Conservation (phyloP, 2,888 invertebrate species). For the Bombyx huttoni region DNA sequence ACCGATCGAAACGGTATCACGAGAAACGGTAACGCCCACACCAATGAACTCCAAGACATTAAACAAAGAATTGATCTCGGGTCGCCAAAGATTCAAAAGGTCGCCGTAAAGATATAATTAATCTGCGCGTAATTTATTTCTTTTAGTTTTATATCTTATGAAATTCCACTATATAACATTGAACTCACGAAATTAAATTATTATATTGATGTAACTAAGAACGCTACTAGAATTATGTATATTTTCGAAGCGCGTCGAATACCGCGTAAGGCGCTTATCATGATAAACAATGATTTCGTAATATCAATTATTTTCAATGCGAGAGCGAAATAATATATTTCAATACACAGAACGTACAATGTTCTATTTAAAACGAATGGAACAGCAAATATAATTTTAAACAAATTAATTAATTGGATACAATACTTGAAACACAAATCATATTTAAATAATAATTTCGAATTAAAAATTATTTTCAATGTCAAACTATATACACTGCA, state of each 20-base stretch:
- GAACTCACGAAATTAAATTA: slow-evolving; percentile 28
- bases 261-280: neutral
- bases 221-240: neutral
- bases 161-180: slow-evolving; percentile 53
- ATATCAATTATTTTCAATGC: no score
- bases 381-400: no score
- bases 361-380: no score
- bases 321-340: no score
- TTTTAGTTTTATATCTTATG: slow-evolving; percentile 38
- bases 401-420: no score
- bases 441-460: no score
- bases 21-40: slow-evolving; percentile 19
- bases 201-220: slow-evolving; percentile 11
- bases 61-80: slow-evolving; percentile 44
- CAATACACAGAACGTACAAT: no score
- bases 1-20: slow-evolving; percentile 12
- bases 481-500: no score
- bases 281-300: no score
- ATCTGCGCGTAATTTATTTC: slow-evolving; percentile 23
- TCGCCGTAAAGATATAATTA: slow-evolving; percentile 61
- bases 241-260: neutral
- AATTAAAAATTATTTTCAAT: no score
- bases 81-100: slow-evolving; percentile 65
- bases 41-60: slow-evolving; percentile 24
- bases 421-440: no score